Percentiles rank a stretch among this genome's conserved stretches.
Evolutionary conservation across 2,113 vertebrate species (phyloP).

Genomic region (Stegastes partitus): DNA sequence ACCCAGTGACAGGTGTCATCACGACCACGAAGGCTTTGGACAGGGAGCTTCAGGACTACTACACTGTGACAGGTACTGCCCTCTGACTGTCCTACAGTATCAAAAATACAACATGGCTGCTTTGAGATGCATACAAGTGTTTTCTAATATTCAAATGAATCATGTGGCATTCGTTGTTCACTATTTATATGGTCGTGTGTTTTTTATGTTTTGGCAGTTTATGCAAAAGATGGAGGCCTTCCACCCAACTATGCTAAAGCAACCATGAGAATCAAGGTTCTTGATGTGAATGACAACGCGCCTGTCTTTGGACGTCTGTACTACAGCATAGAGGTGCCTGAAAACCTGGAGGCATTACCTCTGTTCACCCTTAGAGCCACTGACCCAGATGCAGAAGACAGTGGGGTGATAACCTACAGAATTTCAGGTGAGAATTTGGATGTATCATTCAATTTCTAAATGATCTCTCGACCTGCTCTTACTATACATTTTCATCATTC

Average conservation of each 20-base stretch:
- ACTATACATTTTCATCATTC: not conserved
- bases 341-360: conserved; percentile 88
- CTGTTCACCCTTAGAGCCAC: conserved; percentile 90
- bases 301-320: conserved; percentile 89
- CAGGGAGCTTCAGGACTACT: conserved; percentile 89
- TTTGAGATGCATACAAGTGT: not conserved
- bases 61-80: conserved; percentile 88
- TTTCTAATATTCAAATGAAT: not conserved
- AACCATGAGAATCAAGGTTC: conserved; percentile 86
- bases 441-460: not conserved
- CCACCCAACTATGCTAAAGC: conserved; percentile 90
- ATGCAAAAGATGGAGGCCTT: conserved; percentile 91
- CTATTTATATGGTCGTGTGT: not conserved
- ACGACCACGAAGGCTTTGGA: conserved; percentile 87
- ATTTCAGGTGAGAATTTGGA: conserved; percentile 71
- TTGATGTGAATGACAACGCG: conserved; percentile 93
- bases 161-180: not conserved
- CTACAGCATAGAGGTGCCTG: conserved; percentile 91
- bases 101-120: not conserved
- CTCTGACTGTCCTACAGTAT: not conserved
- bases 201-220: conserved; percentile 84
- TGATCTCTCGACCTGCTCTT: not conserved
- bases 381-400: conserved; percentile 89
- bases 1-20: conserved; percentile 90
- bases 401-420: conserved; percentile 87